Base-by-base conservation (phyloP, 1,140 invertebrate species). In the Meloidogyne exigua region DNA sequence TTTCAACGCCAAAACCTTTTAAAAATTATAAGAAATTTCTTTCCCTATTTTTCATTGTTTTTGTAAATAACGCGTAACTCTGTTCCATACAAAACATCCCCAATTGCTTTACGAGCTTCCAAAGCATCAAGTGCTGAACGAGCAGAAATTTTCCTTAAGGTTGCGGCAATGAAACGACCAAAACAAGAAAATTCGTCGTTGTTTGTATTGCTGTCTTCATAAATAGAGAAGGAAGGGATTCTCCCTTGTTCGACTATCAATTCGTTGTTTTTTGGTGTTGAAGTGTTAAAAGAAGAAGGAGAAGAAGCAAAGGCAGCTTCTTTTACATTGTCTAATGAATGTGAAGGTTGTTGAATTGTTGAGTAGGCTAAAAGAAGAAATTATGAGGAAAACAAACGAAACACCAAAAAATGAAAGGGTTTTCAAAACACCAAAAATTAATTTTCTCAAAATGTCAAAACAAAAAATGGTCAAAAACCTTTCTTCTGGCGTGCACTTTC, bases 181-280 rank as follows among this genome's bases (percentile, higher is more conserved):
- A 73, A 73, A 73, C 72, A 73, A 36, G 72, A 18, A 23, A 73
- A 73, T 21, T 73, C 72, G 13, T 73, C 72, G 12, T 25, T 65
- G 11, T 73, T 39, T 12, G 18, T 57, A 18, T 49, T 49, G 15
- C 7, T 49, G 0, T 57, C 49, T 21, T 57, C 49, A 49, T 15
- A 49, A 49, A 15, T 4, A 2, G 18, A 18, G 13, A 7, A 57
- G 21, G n/a, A 57, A n/a, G 5, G 5, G 0, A 7, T n/a, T 21
- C 18, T 57, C 7, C 12, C 4, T 2, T 57, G 49, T 57, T 57
- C 49, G 21, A n/a, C 1, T 9, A 57, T 18, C 21, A 57, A n/a
- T 9, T 57, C 49, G 18, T 57, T 57, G 44, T 49, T 49, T 12
- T 57, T 57, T 57, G 15, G 15, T 12, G 49, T n/a, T 9, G 49